Percentiles rank a stretch among this genome's conserved stretches.
These are phyloP conservation scores for Corapipo altera DNA, from an alignment of 2,113 vertebrate species.

Conservation along the genomic window DNA sequence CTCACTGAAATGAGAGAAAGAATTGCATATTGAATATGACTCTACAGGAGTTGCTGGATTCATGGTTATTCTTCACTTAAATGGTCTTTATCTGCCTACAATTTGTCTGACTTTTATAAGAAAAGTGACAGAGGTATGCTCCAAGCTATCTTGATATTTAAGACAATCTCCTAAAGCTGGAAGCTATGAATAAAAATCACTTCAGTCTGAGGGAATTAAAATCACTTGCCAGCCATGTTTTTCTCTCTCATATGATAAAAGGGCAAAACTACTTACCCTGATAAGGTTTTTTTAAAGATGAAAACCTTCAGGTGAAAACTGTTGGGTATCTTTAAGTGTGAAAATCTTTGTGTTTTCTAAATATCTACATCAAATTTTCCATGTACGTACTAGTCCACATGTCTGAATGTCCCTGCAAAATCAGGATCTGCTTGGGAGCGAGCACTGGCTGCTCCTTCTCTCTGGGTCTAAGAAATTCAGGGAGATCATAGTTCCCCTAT, in stretches of 20 bases:
- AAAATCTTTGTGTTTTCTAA: neutral
- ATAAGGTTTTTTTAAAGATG: neutral
- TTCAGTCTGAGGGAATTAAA: neutral
- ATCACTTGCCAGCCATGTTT: neutral
- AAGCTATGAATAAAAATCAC: neutral
- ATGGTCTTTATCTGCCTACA: neutral
- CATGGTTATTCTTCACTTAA: neutral
- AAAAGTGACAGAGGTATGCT: neutral
- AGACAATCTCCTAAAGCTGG: neutral
- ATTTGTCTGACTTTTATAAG: neutral
- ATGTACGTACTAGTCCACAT: neutral
- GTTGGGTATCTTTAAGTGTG: neutral
- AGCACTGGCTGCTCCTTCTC: neutral
- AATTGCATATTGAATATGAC: neutral
- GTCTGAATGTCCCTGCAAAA: neutral
- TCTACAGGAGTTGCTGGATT: neutral
- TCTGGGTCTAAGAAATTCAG: neutral
- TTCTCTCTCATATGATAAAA: neutral
- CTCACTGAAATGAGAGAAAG: neutral
- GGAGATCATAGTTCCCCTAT: rapidly evolving
- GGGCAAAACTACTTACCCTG: neutral
- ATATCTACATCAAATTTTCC: neutral
- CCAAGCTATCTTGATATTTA: neutral
- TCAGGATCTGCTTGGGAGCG: neutral
- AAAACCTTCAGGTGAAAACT: neutral